These are phyloP conservation scores for Serripes groenlandicus DNA, from an alignment of 2,888 invertebrate genomes.

Conservation along the genomic window DNA sequence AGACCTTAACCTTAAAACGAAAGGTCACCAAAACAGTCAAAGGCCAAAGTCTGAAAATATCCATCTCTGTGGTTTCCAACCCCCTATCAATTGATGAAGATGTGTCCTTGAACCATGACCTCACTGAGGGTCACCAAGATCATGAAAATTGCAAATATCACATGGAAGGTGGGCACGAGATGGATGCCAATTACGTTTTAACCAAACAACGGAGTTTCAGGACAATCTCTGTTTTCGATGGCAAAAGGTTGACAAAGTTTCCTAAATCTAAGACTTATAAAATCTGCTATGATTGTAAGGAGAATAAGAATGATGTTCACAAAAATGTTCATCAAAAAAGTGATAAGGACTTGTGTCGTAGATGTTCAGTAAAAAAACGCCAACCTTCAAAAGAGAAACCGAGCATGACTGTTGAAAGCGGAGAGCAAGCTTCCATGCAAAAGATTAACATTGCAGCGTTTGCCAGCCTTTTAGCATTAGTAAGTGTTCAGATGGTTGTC, in stretches of 20 bases:
- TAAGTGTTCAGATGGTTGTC: constrained; percentile 39
- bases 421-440: constrained; percentile 12
- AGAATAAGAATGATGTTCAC: constrained; percentile 51
- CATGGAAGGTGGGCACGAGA: background rate
- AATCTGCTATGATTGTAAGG: constrained; percentile 67
- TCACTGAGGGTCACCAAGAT: background rate
- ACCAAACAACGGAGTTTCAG: constrained; percentile 31
- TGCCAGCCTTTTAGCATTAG: constrained; percentile 73
- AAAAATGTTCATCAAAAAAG: constrained; percentile 30
- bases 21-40: constrained; percentile 56
- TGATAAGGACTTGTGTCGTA: constrained; percentile 53
- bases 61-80: constrained; percentile 61
- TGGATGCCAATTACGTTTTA: background rate
- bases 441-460: constrained; percentile 66
- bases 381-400: constrained; percentile 14
- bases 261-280: constrained; percentile 69
- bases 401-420: background rate
- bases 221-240: constrained; percentile 51
- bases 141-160: constrained; percentile 22
- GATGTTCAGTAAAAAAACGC: constrained; percentile 52
- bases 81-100: constrained; percentile 55
- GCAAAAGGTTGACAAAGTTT: constrained; percentile 52
- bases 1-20: constrained; percentile 64
- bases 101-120: constrained; percentile 23
- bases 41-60: constrained; percentile 57